phyloP scores from a whole-genome alignment of 2,797 vertebrate species.

The Gouania willdenowi region DNA sequence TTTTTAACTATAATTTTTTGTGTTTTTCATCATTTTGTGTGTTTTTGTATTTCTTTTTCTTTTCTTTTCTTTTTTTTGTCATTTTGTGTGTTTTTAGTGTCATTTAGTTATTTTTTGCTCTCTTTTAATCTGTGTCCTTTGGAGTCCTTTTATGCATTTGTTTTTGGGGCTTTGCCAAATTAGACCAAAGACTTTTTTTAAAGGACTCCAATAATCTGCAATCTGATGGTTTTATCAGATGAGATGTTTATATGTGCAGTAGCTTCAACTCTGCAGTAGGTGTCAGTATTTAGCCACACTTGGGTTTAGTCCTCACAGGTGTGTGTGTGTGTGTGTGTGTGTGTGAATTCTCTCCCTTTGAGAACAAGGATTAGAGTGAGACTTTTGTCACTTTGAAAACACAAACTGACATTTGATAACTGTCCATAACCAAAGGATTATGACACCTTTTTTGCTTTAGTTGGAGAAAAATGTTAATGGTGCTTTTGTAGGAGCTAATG shows the following conservation, averaged over 20 bases:
- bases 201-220: neutral
- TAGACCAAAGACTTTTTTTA: neutral
- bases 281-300: slow-evolving; percentile 45
- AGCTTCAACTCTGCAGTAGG: slow-evolving; percentile 34
- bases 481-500: neutral
- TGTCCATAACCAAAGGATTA: neutral
- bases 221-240: neutral
- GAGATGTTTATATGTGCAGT: slow-evolving; percentile 34
- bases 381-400: slow-evolving; percentile 1
- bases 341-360: neutral
- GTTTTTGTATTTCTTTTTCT: no score
- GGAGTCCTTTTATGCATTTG: no score
- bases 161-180: no score
- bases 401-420: neutral
- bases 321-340: slow-evolving; percentile 19
- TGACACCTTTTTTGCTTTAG: neutral
- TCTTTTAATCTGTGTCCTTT: no score
- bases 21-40: no score
- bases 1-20: no score
- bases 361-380: neutral
- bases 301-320: slow-evolving; percentile 4
- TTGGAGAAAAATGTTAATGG: neutral
- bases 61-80: no score
- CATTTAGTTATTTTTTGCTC: no score
- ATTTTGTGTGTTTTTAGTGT: no score